These are phyloP conservation scores for Tursiops truncatus DNA, from an alignment of 2,113 vertebrate genomes.

Conservation along the genomic window DNA sequence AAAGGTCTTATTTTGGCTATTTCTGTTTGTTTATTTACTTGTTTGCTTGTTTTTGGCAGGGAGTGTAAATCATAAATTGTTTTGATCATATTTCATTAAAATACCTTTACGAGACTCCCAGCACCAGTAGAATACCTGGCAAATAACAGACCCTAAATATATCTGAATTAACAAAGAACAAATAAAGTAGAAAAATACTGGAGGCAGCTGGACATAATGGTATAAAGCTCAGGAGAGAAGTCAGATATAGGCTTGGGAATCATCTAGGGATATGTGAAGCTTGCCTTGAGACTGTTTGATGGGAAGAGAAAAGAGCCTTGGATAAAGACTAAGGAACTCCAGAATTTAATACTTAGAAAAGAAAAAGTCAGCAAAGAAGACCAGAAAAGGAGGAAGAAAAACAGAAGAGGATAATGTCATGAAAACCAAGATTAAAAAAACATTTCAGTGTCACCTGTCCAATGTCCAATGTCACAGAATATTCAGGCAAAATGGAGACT, in stretches of 20 bases:
- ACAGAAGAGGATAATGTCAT: background rate
- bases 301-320: background rate
- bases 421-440: background rate
- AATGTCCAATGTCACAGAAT: background rate
- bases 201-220: background rate
- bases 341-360: background rate
- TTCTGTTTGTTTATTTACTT: background rate
- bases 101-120: background rate
- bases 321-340: background rate
- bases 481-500: background rate
- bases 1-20: background rate
- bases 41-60: background rate
- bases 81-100: background rate
- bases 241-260: background rate
- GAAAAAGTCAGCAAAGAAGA: background rate
- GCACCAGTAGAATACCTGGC: background rate
- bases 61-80: background rate
- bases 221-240: background rate
- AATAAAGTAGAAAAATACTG: background rate
- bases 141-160: background rate
- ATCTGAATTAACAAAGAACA: background rate
- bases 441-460: background rate
- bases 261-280: background rate
- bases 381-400: background rate
- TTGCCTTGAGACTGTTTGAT: background rate